Base-by-base conservation (phyloP, 23 tunicate genomes). In the Corella eumyota region DNA sequence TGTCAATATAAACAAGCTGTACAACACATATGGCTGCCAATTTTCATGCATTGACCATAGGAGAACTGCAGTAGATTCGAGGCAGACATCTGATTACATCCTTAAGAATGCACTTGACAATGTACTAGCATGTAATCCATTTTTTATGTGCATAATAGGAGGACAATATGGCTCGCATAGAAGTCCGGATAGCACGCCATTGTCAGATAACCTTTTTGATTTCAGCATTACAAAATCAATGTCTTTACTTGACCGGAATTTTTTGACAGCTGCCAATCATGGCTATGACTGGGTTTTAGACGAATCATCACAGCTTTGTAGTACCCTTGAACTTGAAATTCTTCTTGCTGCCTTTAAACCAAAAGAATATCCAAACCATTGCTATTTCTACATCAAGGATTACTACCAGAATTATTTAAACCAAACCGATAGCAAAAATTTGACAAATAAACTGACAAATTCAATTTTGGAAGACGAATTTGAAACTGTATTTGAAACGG, bases 261-360 rank as follows among this genome's bases (percentile, higher is more conserved):
- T 84, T 23, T 9, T 75, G 3, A 62, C 65, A 2, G 94, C 94
- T 21, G 58, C 62, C 6, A 56, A 56, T 22, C 62, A 44, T 33
- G 83, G 81, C 15, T 70, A 84, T 60, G 66, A 77, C 7, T 84
- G 94, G 94, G 72, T 84, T 52, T 11, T 84, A 62, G 78, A 84
- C 9, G 30, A 40, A 19, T 38, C 69, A 36, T 70, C 54, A 48
- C 94, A 75, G 21, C 4, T 30, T 2, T 84, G 94, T 55, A 84
- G 94, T 35, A 68, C 75, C 68, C 53, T 84, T 72, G 83, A 84
- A 35, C 35, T 84, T 23, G 94, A 84, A 58, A 64, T 84, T 0
- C 38, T 69, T 11, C 37, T 66, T 22, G 82, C 94, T 30, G 65
- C 64, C 19, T 69, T 84, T 47, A 11, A 24, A 6, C 35, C 46